These are phyloP conservation scores for Amniataba percoides DNA, from an alignment of 2,797 vertebrate genomes.

Conservation along the genomic window DNA sequence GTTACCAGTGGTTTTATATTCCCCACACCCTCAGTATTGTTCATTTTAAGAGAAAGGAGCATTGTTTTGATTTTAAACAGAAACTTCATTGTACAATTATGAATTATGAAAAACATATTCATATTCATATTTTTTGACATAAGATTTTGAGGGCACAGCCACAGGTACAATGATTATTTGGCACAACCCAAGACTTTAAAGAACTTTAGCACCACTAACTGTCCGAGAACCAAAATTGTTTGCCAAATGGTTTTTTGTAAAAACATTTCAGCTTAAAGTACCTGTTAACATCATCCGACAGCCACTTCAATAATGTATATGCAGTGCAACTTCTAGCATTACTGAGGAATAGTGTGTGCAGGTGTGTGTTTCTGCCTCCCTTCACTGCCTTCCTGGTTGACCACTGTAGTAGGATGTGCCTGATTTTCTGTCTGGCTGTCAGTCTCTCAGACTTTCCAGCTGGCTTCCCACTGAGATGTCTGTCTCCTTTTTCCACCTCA, in stretches of 20 bases:
- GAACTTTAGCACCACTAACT: neutral
- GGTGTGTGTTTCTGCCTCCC: neutral
- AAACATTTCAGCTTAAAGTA: neutral
- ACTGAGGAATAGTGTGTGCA: neutral
- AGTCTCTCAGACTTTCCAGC: conserved; percentile 25
- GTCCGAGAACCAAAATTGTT: neutral
- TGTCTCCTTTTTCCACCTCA: conserved; percentile 17
- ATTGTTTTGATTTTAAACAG: too few relatives aligned
- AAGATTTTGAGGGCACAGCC: too few relatives aligned
- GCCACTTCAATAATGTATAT: neutral
- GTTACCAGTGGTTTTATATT: too few relatives aligned
- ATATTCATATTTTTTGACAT: too few relatives aligned
- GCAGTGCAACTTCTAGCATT: neutral
- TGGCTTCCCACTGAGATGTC: conserved; percentile 15
- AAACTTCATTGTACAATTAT: too few relatives aligned
- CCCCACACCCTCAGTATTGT: too few relatives aligned
- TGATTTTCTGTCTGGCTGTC: conserved; percentile 11
- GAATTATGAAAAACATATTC: too few relatives aligned
- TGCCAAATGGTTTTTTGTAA: neutral
- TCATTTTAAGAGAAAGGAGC: too few relatives aligned
- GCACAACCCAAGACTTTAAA: neutral
- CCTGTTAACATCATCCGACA: neutral
- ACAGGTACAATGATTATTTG: too few relatives aligned
- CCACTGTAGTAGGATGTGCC: conserved; percentile 4
- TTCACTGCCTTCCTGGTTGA: neutral